Percentiles rank a stretch among this genome's conserved stretches.
phyloP scores from a whole-genome alignment of 2,113 vertebrate genomes.

The Dicerorhinus sumatrensis region DNA sequence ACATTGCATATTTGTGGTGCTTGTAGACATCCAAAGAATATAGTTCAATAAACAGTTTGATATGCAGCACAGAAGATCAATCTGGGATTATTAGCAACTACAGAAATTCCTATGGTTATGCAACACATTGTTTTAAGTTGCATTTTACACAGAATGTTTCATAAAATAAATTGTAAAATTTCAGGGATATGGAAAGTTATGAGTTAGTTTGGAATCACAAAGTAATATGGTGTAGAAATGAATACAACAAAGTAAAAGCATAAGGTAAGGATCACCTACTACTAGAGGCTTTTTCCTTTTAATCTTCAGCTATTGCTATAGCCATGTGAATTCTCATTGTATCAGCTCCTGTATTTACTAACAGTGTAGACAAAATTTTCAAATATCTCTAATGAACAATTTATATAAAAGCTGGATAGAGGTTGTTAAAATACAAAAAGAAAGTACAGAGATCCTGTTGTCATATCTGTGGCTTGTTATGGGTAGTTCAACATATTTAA shows the following conservation, averaged over 20 bases:
- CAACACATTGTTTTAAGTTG: slow-evolving; percentile 10
- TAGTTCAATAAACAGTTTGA: background rate
- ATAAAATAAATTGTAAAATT: slow-evolving; percentile 44
- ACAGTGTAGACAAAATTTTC: slow-evolving; percentile 15
- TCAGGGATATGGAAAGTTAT: slow-evolving; percentile 13
- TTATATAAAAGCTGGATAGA: background rate
- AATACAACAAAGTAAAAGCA: slow-evolving; percentile 17
- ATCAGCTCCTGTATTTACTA: slow-evolving; percentile 27
- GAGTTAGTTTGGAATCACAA: slow-evolving; percentile 9
- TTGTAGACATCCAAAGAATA: background rate
- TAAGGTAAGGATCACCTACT: background rate
- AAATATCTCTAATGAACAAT: background rate
- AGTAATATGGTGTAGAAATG: background rate
- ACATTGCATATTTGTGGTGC: background rate
- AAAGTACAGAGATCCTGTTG: background rate
- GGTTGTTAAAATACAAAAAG: background rate
- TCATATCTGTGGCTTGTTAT: slow-evolving; percentile 1
- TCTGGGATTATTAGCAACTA: slow-evolving; percentile 9
- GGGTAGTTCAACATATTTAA: slow-evolving; percentile 24
- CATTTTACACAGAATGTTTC: background rate
- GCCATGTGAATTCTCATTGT: background rate
- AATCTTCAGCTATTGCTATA: background rate
- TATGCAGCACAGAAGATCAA: background rate
- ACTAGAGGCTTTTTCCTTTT: background rate
- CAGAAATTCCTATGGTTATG: background rate